Conservation (phyloP, 2,888 invertebrate species). For the Camponotus fellah region DNA sequence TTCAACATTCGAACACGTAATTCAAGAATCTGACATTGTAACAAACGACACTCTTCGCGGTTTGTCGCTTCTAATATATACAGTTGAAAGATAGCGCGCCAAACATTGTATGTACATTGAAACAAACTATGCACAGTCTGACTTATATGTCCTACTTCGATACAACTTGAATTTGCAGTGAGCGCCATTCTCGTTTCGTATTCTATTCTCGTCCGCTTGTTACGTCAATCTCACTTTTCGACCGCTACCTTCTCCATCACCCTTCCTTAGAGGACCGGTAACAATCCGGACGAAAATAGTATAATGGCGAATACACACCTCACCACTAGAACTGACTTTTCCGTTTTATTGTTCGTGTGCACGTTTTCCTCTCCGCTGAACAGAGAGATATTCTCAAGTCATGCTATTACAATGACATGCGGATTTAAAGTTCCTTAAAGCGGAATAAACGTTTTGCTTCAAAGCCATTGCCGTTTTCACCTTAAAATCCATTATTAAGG, state of each 20-base stretch:
- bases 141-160: not conserved
- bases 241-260: not conserved
- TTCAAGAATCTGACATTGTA: not conserved
- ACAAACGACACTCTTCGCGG: not conserved
- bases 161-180: conserved; percentile 11
- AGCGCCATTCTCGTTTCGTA: not conserved
- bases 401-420: conserved; percentile 7
- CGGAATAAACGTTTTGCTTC: conserved; percentile 18
- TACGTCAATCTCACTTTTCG: not conserved
- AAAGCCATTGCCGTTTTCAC: not conserved
- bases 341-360: conserved; percentile 16
- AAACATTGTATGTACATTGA: not conserved
- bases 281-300: conserved; percentile 16
- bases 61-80: not conserved
- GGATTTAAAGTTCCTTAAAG: conserved; percentile 3
- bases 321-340: conserved; percentile 21
- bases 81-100: not conserved
- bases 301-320: not conserved
- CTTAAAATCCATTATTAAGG: conserved; percentile 7
- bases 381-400: conserved; percentile 15
- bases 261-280: not conserved
- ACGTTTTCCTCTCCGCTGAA: not conserved
- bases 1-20: not conserved
- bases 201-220: conserved; percentile 2
- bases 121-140: not conserved